phyloP scores from a whole-genome alignment of 2,888 invertebrate genomes.

The Rutpela maculata region DNA sequence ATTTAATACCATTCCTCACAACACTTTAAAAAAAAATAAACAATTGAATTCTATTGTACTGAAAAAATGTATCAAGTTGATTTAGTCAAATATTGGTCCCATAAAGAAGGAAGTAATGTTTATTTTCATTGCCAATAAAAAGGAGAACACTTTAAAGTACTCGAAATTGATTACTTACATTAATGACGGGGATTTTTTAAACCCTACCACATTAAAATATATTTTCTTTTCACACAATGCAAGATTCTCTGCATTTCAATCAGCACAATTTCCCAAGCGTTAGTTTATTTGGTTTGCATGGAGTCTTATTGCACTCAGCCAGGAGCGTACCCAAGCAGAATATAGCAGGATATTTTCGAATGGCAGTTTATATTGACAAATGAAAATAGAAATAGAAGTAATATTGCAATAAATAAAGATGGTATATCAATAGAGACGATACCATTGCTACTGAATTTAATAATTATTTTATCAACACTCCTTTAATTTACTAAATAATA shows the following conservation, averaged over 20 bases:
- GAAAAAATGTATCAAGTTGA: not conserved
- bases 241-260: conserved; percentile 68
- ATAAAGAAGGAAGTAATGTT: not conserved
- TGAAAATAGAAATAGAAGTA: too few species aligned
- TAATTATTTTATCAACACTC: too few species aligned
- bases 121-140: conserved; percentile 33
- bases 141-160: conserved; percentile 20
- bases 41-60: not conserved
- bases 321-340: conserved; percentile 8
- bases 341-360: too few species aligned
- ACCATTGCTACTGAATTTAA: too few species aligned
- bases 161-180: conserved; percentile 35
- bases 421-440: too few species aligned
- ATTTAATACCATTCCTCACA: not conserved
- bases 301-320: conserved; percentile 21
- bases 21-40: conserved; percentile 10
- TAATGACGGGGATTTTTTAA: conserved; percentile 36
- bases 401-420: too few species aligned
- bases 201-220: conserved; percentile 42
- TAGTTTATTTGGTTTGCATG: conserved; percentile 39
- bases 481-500: too few species aligned
- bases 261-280: conserved; percentile 68
- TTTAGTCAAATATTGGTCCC: not conserved
- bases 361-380: too few species aligned
- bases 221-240: conserved; percentile 51